phyloP scores from a whole-genome alignment of 2,113 vertebrate genomes.

The Cromileptes altivelis region DNA sequence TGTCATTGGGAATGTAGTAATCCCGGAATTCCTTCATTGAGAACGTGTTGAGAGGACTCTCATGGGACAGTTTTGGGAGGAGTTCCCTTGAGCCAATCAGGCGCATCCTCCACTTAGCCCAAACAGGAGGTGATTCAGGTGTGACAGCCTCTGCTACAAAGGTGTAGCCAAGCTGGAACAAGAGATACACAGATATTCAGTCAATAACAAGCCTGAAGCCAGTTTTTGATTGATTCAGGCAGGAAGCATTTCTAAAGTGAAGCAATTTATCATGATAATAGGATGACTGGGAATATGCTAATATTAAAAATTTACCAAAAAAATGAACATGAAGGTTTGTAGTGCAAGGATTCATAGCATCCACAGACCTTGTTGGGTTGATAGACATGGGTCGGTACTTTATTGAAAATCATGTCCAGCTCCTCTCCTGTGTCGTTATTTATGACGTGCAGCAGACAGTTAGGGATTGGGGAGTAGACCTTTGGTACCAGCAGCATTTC shows the following conservation, averaged over 20 bases:
- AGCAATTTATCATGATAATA: neutral
- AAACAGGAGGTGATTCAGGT: constrained; percentile 68
- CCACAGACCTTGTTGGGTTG: constrained; percentile 89
- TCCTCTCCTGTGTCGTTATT: constrained; percentile 94
- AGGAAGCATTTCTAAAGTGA: neutral
- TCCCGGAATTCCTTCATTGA: constrained; percentile 87
- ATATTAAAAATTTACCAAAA: neutral
- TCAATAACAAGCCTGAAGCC: neutral
- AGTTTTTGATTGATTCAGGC: neutral
- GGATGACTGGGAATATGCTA: neutral
- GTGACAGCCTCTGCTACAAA: constrained; percentile 89
- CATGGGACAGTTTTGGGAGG: constrained; percentile 82
- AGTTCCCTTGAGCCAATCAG: constrained; percentile 86
- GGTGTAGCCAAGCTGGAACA: constrained; percentile 90
- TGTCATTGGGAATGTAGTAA: constrained; percentile 90
- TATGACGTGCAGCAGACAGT: constrained; percentile 88
- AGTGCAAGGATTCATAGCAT: neutral
- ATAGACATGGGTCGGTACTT: constrained; percentile 84
- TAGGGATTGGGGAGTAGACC: constrained; percentile 83
- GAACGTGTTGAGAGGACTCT: constrained; percentile 81
- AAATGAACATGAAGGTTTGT: neutral
- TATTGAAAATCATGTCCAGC: constrained; percentile 86
- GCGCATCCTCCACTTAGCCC: constrained; percentile 88
- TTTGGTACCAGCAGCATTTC: constrained; percentile 89
- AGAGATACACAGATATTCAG: neutral